These are phyloP conservation scores for Peromyscus nudipes DNA, from an alignment of 2,797 vertebrate genomes.

Conservation along the genomic window DNA sequence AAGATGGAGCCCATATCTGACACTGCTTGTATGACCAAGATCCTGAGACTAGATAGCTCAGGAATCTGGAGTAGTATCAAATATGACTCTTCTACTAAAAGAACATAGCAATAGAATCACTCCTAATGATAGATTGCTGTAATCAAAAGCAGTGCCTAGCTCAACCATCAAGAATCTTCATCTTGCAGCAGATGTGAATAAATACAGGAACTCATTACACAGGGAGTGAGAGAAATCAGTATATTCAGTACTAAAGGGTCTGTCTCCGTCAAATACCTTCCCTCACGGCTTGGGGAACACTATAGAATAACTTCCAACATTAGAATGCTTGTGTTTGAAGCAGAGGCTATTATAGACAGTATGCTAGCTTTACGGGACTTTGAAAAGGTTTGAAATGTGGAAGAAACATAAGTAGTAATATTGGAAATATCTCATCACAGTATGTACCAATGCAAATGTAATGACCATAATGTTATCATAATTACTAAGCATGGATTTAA, in stretches of 20 bases:
- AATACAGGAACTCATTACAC: neutral
- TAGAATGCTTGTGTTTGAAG: neutral
- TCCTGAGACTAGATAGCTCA: neutral
- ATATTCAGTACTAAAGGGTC: neutral
- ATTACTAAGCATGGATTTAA: neutral
- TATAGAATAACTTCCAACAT: neutral
- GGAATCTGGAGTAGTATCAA: neutral
- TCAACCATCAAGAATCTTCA: neutral
- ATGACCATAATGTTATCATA: neutral
- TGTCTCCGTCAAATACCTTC: neutral
- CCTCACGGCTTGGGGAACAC: neutral
- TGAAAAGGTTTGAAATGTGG: neutral
- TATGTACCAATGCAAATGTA: neutral
- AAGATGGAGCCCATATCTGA: neutral
- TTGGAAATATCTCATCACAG: neutral
- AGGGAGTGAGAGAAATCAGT: neutral
- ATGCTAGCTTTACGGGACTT: neutral
- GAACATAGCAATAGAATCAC: neutral
- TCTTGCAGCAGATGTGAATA: neutral
- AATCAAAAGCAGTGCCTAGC: neutral
- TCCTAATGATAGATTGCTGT: neutral
- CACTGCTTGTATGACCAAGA: neutral
- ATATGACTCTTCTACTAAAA: neutral
- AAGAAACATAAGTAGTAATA: neutral
- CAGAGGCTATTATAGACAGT: neutral